These are phyloP conservation scores for Teleiodes luculella DNA, from an alignment of 2,888 invertebrate species.

Conservation along the genomic window DNA sequence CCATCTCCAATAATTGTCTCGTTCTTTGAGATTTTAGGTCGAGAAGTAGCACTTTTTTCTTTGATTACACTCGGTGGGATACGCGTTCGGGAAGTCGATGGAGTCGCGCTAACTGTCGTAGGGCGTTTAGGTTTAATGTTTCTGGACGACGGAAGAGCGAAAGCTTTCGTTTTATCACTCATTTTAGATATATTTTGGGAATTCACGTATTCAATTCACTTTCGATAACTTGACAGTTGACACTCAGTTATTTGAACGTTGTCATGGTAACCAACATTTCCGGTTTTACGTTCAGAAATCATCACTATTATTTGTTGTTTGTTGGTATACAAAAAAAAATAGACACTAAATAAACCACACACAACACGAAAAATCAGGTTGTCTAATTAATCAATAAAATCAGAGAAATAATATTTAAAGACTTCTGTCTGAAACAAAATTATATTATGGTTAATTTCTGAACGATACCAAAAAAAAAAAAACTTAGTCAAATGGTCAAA, in stretches of 20 bases:
- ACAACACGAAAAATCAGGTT: no score
- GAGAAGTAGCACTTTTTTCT: conserved; percentile 29
- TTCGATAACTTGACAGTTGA: not conserved
- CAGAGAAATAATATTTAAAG: no score
- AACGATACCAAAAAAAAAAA: not conserved
- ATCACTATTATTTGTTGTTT: not conserved
- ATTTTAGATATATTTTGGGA: no score
- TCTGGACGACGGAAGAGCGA: conserved; percentile 39
- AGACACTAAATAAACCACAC: no score
- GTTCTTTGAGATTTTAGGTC: conserved; percentile 41
- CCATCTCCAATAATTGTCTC: conserved; percentile 32
- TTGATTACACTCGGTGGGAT: conserved; percentile 26
- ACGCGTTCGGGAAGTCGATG: conserved; percentile 37
- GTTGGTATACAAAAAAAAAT: no score
- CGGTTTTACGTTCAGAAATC: conserved; percentile 44
- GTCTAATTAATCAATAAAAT: no score
- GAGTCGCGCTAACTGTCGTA: conserved; percentile 34
- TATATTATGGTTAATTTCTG: not conserved
- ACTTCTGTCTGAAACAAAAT: no score
- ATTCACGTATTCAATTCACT: not conserved
- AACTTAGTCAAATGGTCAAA: not conserved
- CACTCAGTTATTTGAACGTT: conserved; percentile 41
- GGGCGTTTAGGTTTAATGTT: conserved; percentile 41
- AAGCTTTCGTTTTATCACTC: conserved; percentile 52
- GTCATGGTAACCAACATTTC: conserved; percentile 50